Base-by-base conservation (phyloP, 2,888 invertebrate species). In the Zygothrica quintamaculata region DNA sequence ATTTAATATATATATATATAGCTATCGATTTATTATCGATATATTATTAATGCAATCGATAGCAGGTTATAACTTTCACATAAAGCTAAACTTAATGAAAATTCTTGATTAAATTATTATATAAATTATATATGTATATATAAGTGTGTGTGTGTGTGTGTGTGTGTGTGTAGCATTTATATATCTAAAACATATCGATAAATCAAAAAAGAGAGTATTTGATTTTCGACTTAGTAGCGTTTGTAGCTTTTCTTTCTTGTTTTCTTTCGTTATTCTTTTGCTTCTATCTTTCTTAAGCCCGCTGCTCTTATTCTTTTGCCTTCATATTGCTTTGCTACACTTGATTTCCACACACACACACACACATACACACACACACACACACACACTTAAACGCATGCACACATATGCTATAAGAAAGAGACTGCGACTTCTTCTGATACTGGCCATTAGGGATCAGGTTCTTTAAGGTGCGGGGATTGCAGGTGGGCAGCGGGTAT, bases 401-500 rank as follows among this genome's bases (percentile, higher is more conserved):
- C 29, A 13, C 18, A 16, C 18, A 33, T 12, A 36, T 11, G n/a
- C n/a, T n/a, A n/a, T n/a, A n/a, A 3, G 29, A 48, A n/a, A 15
- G 40, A 56, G 15, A 33, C 18, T 39, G 39, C 29, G 26, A 50
- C 66, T 52, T 69, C 85, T 82, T 55, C 75, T 71, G 85, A 84
- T 77, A 82, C 82, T 87, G 66, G 82, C 79, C 87, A 61, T 78
- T 75, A 66, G 86, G 65, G 80, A 80, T 80, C 80, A 85, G 80
- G 80, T 80, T 80, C 88, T 85, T 48, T 56, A 46, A 8, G 39
- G 15, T 39, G 57, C 29, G 50, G 43, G 40, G 61, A 44, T 60
- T 18, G 65, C 87, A 87, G 85, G 87, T 84, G 84, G 59, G 71
- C 42, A 69, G 69, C 59, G 56, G 65, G 56, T 55, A 60, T 53